A percentile compares a stretch with the other conserved stretches of the same genome.
These are phyloP conservation scores for Hydrozoanthus tunicans DNA, from an alignment of 64 coral and sea anemone species.

Conservation along the genomic window DNA sequence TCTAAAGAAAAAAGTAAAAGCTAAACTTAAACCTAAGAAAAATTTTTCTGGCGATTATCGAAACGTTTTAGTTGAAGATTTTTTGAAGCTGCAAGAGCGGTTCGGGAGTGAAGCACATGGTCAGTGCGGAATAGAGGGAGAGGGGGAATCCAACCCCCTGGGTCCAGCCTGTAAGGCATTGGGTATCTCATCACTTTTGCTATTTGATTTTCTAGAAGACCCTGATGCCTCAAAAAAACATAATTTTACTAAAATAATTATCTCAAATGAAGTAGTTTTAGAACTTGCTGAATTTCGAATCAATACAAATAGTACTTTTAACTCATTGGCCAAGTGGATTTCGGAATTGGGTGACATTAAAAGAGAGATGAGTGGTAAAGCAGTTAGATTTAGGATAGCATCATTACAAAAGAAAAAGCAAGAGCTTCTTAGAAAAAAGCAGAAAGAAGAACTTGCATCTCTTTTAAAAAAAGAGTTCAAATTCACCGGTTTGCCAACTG, in stretches of 20 bases:
- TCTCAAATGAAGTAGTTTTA: conserved; percentile 28
- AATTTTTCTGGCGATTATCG: neutral
- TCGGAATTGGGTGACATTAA: neutral
- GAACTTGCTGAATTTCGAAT: conserved; percentile 13
- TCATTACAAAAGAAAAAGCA: neutral
- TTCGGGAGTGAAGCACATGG: neutral
- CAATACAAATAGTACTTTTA: neutral
- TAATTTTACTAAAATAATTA: neutral
- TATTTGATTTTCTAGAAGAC: neutral
- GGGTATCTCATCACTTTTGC: neutral
- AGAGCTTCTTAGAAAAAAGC: neutral
- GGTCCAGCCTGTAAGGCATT: neutral
- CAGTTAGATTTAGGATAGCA: neutral
- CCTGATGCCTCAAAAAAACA: neutral
- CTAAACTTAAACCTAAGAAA: neutral
- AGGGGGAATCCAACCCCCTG: neutral
- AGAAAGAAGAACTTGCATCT: neutral
- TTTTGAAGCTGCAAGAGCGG: neutral
- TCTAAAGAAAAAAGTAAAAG: neutral
- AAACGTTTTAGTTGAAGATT: conserved; percentile 9
- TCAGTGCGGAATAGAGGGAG: neutral
- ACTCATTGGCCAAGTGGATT: conserved; percentile 12
- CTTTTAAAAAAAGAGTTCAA: conserved; percentile 11
- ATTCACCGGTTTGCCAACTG: neutral
- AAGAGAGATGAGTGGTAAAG: conserved; percentile 15